Evolutionary conservation across 2,113 vertebrate genomes (phyloP), one percentile per base, ranked within the genome.

Genomic region (Probosciger aterrimus): DNA sequence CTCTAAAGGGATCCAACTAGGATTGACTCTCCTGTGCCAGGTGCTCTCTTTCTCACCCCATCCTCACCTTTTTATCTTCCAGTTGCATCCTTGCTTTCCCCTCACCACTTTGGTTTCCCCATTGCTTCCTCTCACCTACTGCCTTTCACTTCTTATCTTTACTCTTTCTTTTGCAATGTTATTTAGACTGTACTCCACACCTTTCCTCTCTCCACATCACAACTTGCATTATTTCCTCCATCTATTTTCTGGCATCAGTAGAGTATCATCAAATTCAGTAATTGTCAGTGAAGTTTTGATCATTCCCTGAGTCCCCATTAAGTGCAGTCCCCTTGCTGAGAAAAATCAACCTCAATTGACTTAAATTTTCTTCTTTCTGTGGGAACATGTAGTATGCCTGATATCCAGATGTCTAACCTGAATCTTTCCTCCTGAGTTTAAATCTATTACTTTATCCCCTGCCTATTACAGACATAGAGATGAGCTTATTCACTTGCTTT

Each of bases 361-460:
- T 95, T 67, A 86, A 86, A 78, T 92, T 63, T 88, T 67, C 80
- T 67, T 46, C 64, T 75, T 94, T 67, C 73, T 71, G 10, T 68
- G 43, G 55, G 33, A 93, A 68, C 50, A 55, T 50, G 35, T 63
- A 84, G 25, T 30, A 78, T 82, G 47, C 12, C 65, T 91, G 77
- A 75, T 91, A 91, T 67, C 88, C 76, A 95, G 80, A 90, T 82
- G 64, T 86, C 24, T 52, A 86, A 93, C 80, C 50, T 75, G 59
- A 90, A 83, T 59, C 59, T 53, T 65, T 62, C 71, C 76, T 80
- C 59, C 86, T 64, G 83, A 91, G 60, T 93, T 95, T 94, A 96
- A 95, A 94, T 55, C 55, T 91, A 86, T 88, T 93, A 67, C 80
- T 92, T 91, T 92, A 68, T 88, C 33, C 47, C 68, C 74, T 80